These are phyloP conservation scores for Yponomeuta sedellus DNA, from an alignment of 2,888 invertebrate species.

Conservation along the genomic window DNA sequence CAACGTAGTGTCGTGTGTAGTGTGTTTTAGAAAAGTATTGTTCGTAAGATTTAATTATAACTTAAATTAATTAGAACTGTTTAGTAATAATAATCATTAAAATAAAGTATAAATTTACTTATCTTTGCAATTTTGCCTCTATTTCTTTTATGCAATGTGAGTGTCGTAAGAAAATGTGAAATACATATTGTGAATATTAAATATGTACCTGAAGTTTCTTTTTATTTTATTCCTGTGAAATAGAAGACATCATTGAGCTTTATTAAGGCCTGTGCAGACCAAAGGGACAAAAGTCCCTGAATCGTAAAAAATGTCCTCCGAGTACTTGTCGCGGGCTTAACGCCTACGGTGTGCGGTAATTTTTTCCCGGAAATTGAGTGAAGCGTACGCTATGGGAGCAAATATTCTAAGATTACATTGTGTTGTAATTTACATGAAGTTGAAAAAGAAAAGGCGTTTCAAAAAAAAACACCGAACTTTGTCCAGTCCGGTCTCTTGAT, in stretches of 20 bases:
- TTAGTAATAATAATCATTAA: slow-evolving; percentile 2
- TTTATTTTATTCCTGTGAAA: not conserved
- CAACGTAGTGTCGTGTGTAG: slow-evolving; percentile 49
- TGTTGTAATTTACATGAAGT: too few relatives aligned
- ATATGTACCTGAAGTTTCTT: not conserved
- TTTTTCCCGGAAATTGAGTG: too few relatives aligned
- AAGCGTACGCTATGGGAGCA: too few relatives aligned
- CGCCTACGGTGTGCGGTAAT: too few relatives aligned
- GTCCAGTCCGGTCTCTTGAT: too few relatives aligned
- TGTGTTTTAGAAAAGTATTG: slow-evolving; percentile 38
- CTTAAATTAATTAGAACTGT: slow-evolving; percentile 29
- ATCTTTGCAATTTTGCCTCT: slow-evolving; percentile 62
- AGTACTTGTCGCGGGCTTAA: too few relatives aligned
- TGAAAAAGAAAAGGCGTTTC: too few relatives aligned
- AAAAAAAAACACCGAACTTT: too few relatives aligned
- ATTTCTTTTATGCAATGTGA: slow-evolving; percentile 66
- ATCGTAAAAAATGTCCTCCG: too few relatives aligned
- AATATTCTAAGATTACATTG: too few relatives aligned
- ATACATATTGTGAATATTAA: slow-evolving; percentile 51
- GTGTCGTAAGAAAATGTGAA: slow-evolving; percentile 75
- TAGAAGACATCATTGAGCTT: not conserved
- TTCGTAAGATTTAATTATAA: slow-evolving; percentile 27
- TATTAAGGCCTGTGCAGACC: too few relatives aligned
- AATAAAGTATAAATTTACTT: slow-evolving; percentile 35
- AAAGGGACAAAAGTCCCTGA: too few relatives aligned